Evolutionary conservation across 2,888 invertebrate genomes (phyloP).

Genomic region (Nebria brevicollis): DNA sequence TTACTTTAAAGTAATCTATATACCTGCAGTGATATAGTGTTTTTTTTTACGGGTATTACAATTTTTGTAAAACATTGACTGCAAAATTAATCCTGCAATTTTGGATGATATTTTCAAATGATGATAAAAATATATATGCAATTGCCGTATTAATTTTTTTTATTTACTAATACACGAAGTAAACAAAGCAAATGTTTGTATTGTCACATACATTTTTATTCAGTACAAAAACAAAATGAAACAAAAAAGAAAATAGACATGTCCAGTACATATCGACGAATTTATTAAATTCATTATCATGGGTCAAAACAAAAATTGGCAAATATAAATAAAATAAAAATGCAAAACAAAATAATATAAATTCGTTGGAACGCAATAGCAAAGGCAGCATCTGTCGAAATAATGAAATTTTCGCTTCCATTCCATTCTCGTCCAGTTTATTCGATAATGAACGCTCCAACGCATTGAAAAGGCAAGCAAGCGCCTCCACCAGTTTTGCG

Average conservation of each 20-base stretch:
- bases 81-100: too few relatives aligned
- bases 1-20: too few relatives aligned
- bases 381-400: neutral
- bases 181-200: constrained; percentile 3
- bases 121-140: too few relatives aligned
- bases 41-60: too few relatives aligned
- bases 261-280: neutral
- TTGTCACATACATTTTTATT: neutral
- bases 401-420: constrained; percentile 10
- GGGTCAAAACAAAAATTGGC: neutral
- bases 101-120: too few relatives aligned
- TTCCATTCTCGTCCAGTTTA: constrained; percentile 12
- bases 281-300: constrained; percentile 15
- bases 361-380: neutral
- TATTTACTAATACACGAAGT: neutral
- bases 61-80: too few relatives aligned
- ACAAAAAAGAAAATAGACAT: neutral
- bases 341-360: neutral
- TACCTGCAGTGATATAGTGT: too few relatives aligned
- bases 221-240: too few relatives aligned
- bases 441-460: constrained; percentile 16
- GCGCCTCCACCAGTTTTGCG: neutral
- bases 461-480: constrained; percentile 4
- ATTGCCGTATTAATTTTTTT: neutral
- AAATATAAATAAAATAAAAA: neutral